Evolutionary conservation across 2,113 vertebrate species (phyloP).

Genomic region (Morone chrysops): DNA sequence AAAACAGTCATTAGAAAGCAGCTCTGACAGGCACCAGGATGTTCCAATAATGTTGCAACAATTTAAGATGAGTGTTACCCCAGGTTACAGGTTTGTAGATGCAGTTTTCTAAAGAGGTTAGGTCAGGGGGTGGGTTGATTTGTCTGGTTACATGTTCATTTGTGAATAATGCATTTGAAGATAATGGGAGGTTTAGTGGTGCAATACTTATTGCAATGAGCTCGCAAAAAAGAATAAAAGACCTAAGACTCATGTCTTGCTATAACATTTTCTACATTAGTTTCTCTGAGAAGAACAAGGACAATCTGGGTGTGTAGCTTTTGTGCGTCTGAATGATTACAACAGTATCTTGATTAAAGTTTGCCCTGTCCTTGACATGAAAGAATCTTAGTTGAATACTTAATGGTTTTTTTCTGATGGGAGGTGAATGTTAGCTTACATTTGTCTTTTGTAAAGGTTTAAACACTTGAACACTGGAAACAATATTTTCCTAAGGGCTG

Average conservation of each 20-base stretch:
- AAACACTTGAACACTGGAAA: conserved; percentile 32
- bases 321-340: background rate
- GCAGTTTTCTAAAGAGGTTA: background rate
- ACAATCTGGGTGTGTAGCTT: background rate
- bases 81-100: conserved; percentile 1
- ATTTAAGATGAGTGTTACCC: conserved; percentile 27
- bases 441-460: conserved; percentile 21
- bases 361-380: conserved; percentile 6
- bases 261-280: background rate
- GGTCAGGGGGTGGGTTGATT: conserved; percentile 29
- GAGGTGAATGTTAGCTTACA: background rate
- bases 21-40: conserved; percentile 53
- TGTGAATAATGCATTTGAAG: conserved; percentile 26
- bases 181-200: conserved; percentile 27
- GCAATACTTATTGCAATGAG: conserved; percentile 32
- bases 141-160: background rate
- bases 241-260: conserved; percentile 6
- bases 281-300: conserved; percentile 4
- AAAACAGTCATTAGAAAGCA: conserved; percentile 59
- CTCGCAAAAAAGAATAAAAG: conserved; percentile 25
- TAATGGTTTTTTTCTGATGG: background rate
- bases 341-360: conserved; percentile 2
- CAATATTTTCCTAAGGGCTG: conserved; percentile 54
- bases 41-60: conserved; percentile 50
- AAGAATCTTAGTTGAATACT: background rate